Evolutionary conservation across 1,140 invertebrate genomes (phyloP).

Genomic region (Armadillidium nasatum): DNA sequence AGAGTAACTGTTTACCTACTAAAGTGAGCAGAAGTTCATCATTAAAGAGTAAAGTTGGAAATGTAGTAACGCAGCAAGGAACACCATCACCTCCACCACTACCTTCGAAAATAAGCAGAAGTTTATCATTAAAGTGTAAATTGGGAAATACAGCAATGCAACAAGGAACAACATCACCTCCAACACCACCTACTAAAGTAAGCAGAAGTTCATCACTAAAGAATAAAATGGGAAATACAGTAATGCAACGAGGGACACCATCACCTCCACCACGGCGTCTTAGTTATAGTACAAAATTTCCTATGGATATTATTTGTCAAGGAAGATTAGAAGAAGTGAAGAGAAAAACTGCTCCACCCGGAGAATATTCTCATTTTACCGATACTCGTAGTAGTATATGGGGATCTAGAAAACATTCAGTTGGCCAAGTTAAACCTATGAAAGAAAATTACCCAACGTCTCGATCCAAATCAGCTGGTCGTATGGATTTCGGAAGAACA

Average conservation of each 20-base stretch:
- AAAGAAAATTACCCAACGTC: background rate
- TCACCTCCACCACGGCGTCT: background rate
- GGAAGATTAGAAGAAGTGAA: background rate
- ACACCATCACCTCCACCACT: background rate
- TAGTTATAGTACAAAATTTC: slow-evolving; percentile 6
- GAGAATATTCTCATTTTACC: background rate
- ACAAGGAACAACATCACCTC: background rate
- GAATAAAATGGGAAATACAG: background rate
- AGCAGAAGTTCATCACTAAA: background rate
- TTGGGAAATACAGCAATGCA: background rate
- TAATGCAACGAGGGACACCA: background rate
- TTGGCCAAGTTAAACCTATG: background rate
- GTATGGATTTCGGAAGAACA: slow-evolving; percentile 1
- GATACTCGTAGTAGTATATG: background rate
- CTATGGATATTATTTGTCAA: slow-evolving; percentile 1
- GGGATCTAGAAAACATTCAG: background rate
- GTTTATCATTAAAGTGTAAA: background rate
- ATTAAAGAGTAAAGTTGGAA: background rate
- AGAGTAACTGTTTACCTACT: background rate
- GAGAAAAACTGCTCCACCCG: background rate
- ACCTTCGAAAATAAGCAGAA: background rate
- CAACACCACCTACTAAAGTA: background rate
- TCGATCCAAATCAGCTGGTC: background rate
- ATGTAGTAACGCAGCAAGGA: background rate
- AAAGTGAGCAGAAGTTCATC: background rate